Evolutionary conservation across 2,113 vertebrate species (phyloP), one percentile per base, ranked within the genome.

Genomic region (Marmota flaviventris): DNA sequence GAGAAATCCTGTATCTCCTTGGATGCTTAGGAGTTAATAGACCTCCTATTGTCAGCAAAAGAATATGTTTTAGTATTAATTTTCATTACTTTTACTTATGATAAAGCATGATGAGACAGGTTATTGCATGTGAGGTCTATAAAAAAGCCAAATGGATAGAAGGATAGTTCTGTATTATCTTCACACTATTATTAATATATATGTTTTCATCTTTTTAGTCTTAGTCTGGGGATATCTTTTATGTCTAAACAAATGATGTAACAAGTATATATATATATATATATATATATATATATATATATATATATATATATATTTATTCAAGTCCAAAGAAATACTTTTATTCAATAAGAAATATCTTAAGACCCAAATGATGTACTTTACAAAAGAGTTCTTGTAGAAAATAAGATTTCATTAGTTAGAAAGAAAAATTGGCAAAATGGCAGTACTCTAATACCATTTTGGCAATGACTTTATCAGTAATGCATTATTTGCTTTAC

Each of bases 341-440:
- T 89, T 92, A 91, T 88, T 94, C 3, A 61, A 7, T 27, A 84
- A 79, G 4, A 85, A 89, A 89, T 69, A 73, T 72, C 79, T 94
- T 83, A 76, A 91, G 95, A 76, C 16, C 61, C 34, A 79, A 17
- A 76, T 85, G 20, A 75, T 65, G 14, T 45, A 18, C 76, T 79
- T 73, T 91, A 94, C 4, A 91, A 96, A 91, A 94, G n/a, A 88
- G 20, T 76, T 84, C 18, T 27, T 81, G 4, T 67, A 79, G 61
- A 87, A 85, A 92, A 92, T 78, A 96, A 65, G 39, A 87, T 88
- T 92, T 95, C 58, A 96, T 96, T 97, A 89, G 12, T 81, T 89
- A 93, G 72, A 29, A 94, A 94, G 89, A 91, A 85, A 95, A 97
- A 89, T 77, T 89, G 91, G 12, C 53, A 93, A 94, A 96, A 91